These are phyloP conservation scores for Pagetopsis macropterus DNA, from an alignment of 2,797 vertebrate genomes.

Conservation along the genomic window DNA sequence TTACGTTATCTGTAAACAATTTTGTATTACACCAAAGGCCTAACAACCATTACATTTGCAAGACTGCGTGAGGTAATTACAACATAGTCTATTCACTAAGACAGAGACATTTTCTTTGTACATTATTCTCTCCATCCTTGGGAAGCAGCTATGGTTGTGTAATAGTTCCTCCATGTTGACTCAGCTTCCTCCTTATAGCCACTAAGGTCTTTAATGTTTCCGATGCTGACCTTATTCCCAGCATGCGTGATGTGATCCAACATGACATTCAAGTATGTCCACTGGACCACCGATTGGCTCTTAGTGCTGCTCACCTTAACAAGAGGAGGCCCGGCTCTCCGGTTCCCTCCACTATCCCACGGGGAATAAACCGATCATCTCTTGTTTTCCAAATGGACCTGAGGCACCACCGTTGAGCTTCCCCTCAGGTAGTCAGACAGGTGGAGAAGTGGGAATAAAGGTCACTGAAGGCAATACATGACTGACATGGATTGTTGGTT, in stretches of 20 bases:
- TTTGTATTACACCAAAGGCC: constrained; percentile 49
- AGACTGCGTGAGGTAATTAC: constrained; percentile 42
- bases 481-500: constrained; percentile 36
- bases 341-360: constrained; percentile 39
- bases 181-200: constrained; percentile 47
- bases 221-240: constrained; percentile 72
- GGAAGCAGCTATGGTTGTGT: constrained; percentile 32
- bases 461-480: constrained; percentile 43
- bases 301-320: constrained; percentile 55
- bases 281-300: constrained; percentile 62
- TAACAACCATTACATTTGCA: constrained; percentile 36
- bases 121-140: constrained; percentile 10
- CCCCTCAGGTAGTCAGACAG: constrained; percentile 27
- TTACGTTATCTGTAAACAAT: constrained; percentile 10
- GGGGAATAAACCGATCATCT: constrained; percentile 49
- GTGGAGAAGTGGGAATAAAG: constrained; percentile 40
- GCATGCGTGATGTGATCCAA: constrained; percentile 74
- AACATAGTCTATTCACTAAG: constrained; percentile 1
- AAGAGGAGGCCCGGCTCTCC: constrained; percentile 42
- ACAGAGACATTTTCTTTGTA: constrained; percentile 17
- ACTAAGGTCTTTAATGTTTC: constrained; percentile 44
- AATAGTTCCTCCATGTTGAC: constrained; percentile 31
- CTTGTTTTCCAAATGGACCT: constrained; percentile 55
- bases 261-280: constrained; percentile 77
- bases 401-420: constrained; percentile 24